Percentiles rank a stretch among this genome's conserved stretches.
Conservation (phyloP, 1,140 invertebrate genomes). For the Dolichoris vasculosae region DNA sequence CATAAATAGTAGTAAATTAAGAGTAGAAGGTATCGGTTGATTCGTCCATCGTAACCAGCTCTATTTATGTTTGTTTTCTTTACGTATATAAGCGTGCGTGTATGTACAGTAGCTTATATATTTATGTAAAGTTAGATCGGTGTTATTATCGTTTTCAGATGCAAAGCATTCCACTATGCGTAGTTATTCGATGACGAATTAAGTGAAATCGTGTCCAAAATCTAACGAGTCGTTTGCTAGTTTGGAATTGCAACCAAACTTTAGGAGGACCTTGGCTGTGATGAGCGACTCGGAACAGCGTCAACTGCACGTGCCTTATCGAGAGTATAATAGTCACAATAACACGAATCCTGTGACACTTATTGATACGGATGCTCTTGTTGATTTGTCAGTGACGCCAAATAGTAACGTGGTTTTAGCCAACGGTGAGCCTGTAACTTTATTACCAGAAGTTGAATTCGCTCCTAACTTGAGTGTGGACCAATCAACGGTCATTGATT, state of each 20-base stretch:
- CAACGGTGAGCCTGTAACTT: slow-evolving; percentile 58
- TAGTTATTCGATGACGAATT: slow-evolving; percentile 28
- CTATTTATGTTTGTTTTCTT: background rate
- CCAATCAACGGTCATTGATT: slow-evolving; percentile 79
- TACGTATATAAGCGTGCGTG: background rate
- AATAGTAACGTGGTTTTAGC: slow-evolving; percentile 41
- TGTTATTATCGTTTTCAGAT: slow-evolving; percentile 33
- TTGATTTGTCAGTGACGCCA: slow-evolving; percentile 64
- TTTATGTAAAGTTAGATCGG: background rate
- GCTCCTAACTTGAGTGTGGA: slow-evolving; percentile 65
- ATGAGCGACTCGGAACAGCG: slow-evolving; percentile 74
- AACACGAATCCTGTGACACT: slow-evolving; percentile 64
- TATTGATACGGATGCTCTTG: slow-evolving; percentile 67
- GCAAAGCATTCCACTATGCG: slow-evolving; percentile 10
- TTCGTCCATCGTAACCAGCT: background rate
- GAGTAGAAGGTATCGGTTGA: background rate
- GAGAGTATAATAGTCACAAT: slow-evolving; percentile 72
- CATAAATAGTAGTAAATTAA: background rate
- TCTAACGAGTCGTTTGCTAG: slow-evolving; percentile 12
- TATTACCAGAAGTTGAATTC: slow-evolving; percentile 71
- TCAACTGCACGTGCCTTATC: slow-evolving; percentile 73
- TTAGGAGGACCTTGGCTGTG: slow-evolving; percentile 62
- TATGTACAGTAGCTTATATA: background rate
- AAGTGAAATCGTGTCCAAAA: background rate
- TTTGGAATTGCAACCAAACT: slow-evolving; percentile 53